Evolutionary conservation across 2,888 invertebrate genomes (phyloP).

Genomic region (Melanophora roralis): DNA sequence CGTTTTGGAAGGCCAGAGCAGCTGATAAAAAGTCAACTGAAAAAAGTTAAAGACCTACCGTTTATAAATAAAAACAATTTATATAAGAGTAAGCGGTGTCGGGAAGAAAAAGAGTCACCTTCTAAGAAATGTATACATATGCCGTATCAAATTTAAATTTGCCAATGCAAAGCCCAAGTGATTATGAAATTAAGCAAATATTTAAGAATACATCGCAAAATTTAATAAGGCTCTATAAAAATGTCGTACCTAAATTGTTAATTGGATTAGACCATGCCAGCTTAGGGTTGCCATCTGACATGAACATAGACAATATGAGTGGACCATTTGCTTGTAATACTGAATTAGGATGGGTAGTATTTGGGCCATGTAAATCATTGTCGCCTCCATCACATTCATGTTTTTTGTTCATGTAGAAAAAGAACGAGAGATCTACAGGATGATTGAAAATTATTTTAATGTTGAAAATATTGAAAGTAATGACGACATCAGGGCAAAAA

Average conservation of each 20-base stretch:
- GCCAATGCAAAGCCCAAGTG: constrained; percentile 40
- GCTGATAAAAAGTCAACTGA: constrained; percentile 53
- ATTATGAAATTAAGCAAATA: neutral
- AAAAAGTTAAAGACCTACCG: constrained; percentile 42
- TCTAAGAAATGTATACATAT: constrained; percentile 37
- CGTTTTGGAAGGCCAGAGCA: constrained; percentile 44
- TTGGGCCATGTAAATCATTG: constrained; percentile 24
- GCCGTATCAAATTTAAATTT: constrained; percentile 36
- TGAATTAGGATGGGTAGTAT: constrained; percentile 54
- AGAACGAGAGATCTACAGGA: neutral
- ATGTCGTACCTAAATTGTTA: neutral
- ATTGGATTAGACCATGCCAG: neutral
- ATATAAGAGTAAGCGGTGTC: constrained; percentile 11
- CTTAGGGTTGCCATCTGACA: neutral
- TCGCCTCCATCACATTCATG: neutral
- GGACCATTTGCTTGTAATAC: constrained; percentile 57
- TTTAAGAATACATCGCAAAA: neutral
- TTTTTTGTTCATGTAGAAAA: neutral
- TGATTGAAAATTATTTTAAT: constrained; percentile 24
- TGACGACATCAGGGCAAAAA: constrained; percentile 9
- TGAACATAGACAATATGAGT: neutral
- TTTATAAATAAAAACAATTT: constrained; percentile 40
- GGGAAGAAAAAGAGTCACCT: constrained; percentile 16
- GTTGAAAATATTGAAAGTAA: constrained; percentile 32
- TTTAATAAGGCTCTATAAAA: constrained; percentile 5